Base-by-base conservation (phyloP, 2,797 vertebrate species). In the Balearica regulorum region DNA sequence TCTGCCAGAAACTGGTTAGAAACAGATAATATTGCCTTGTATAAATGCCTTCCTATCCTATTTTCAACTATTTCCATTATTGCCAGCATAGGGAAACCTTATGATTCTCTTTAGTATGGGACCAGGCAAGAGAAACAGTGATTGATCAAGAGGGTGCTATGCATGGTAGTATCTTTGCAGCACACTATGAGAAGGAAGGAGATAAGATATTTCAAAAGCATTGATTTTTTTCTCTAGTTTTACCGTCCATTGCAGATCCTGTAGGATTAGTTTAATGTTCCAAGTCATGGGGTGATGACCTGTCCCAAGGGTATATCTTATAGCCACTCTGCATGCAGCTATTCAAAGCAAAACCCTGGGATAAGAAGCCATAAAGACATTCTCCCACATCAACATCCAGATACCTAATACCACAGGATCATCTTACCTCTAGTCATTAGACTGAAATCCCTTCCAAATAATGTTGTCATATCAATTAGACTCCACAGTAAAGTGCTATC, bases 221-320 rank as follows among this genome's bases (percentile, higher is more conserved):
- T 70, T 77, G 82, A 84, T 88, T 94, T 81, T 79, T 53, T 73
- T 57, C 62, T 89, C 62, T 37, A 15, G 9, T 91, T 93, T 90
- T 71, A 58, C 51, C 43, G 55, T 25, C 21, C 33, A 15, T 21
- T 83, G 49, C 78, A 84, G 65, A 79, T 86, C 57, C 83, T 82
- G 46, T 9, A 83, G 49, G 46, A 81, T 70, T 54, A 80, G 44
- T 87, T 85, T 93, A 83, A 75, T 48, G 22, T 94, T 96, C 94
- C 87, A 83, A 84, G 24, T 3, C 35, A 6, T 46, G 69, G 10
- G 15, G 11, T 54, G 48, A 69, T 84, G 71, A 73, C 25, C n/a
- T 8, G 13, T 49, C 87, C 79, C 81, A 70, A 84, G 79, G 84
- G 87, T 65, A 4, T 93, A 94, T 95, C 66, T 61, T 65, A 58